These are phyloP conservation scores for Drosophila watanabei DNA, from an alignment of 1,140 invertebrate genomes.

Conservation along the genomic window DNA sequence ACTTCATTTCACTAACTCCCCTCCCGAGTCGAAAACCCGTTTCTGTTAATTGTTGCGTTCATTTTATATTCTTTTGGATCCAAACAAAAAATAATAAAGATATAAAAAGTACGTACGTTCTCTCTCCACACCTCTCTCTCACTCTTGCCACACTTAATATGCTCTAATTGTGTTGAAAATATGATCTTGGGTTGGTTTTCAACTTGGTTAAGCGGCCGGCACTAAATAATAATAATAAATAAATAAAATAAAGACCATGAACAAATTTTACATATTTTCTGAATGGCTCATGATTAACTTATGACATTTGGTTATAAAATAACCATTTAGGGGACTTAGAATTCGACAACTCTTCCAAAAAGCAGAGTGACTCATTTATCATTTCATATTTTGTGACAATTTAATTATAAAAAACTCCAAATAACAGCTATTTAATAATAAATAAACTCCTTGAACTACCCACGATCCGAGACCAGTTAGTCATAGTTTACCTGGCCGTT, in stretches of 20 bases:
- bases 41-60: constrained; percentile 62
- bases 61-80: constrained; percentile 58
- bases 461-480: constrained; percentile 35
- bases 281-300: neutral
- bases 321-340: neutral
- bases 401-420: neutral
- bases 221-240: constrained; percentile 5
- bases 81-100: constrained; percentile 20
- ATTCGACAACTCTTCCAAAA: neutral
- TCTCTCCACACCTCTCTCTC: constrained; percentile 15
- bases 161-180: constrained; percentile 48
- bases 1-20: constrained; percentile 38
- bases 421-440: neutral
- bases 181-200: constrained; percentile 20
- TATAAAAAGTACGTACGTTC: constrained; percentile 13
- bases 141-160: constrained; percentile 53
- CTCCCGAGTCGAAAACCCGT: constrained; percentile 37
- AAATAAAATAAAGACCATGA: constrained; percentile 3
- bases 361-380: neutral
- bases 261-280: neutral
- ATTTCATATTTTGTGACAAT: neutral
- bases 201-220: constrained; percentile 2
- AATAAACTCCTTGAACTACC: constrained; percentile 29
- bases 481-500: constrained; percentile 48
- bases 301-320: neutral